phyloP scores from a whole-genome alignment of 2,113 vertebrate genomes.

The Pogonocichla stellata region DNA sequence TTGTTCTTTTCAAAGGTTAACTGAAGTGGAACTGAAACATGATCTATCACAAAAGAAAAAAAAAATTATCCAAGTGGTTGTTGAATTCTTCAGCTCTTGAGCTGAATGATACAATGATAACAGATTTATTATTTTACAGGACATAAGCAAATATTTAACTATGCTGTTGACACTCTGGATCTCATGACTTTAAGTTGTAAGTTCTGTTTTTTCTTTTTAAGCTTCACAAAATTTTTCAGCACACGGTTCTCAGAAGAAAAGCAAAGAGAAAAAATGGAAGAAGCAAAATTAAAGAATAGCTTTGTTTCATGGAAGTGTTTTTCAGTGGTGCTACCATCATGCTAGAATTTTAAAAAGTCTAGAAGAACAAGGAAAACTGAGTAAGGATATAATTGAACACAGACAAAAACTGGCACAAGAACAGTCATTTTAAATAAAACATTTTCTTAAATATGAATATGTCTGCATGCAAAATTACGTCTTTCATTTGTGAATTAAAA shows the following conservation, averaged over 20 bases:
- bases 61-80: background rate
- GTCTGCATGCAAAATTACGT: constrained; percentile 2
- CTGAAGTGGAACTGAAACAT: constrained; percentile 80
- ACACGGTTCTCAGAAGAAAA: background rate
- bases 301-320: background rate
- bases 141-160: constrained; percentile 5
- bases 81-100: constrained; percentile 36
- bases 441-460: constrained; percentile 14
- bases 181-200: background rate
- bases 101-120: background rate
- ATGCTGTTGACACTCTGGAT: background rate
- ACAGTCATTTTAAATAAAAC: constrained; percentile 17
- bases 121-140: background rate
- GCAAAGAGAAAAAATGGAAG: background rate
- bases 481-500: constrained; percentile 10
- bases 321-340: background rate
- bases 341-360: background rate
- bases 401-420: constrained; percentile 11
- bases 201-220: background rate
- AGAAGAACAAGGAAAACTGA: constrained; percentile 1
- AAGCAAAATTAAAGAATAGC: background rate
- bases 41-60: constrained; percentile 76
- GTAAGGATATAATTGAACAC: background rate
- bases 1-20: constrained; percentile 72
- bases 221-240: background rate